These are phyloP conservation scores for Lepas anatifera DNA, from an alignment of 2,888 invertebrate species.

Conservation along the genomic window DNA sequence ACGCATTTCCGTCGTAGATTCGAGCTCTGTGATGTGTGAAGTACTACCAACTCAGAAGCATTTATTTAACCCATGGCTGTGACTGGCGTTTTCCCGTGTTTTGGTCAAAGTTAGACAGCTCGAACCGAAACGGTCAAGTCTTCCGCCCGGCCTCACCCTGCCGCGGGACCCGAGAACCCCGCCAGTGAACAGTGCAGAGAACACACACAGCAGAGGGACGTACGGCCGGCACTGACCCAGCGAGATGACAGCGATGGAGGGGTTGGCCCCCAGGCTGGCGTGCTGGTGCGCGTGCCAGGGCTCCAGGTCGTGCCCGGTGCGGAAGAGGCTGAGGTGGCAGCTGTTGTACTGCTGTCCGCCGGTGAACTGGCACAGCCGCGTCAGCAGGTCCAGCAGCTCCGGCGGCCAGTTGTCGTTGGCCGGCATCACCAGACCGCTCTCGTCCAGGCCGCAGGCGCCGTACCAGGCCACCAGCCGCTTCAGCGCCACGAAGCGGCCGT, in stretches of 20 bases:
- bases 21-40: no score
- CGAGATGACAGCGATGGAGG: constrained; percentile 33
- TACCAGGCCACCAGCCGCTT: constrained; percentile 36
- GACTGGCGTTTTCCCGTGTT: no score
- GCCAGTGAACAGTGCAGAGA: no score
- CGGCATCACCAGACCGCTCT: constrained; percentile 32
- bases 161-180: no score
- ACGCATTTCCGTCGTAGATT: no score
- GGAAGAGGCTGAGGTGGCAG: constrained; percentile 37
- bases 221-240: constrained; percentile 34
- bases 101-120: no score
- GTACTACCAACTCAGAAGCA: no score
- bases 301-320: constrained; percentile 33
- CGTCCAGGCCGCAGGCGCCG: constrained; percentile 37
- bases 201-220: no score
- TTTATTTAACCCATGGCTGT: no score
- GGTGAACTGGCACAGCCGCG: constrained; percentile 29
- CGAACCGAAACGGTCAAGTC: no score
- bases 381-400: constrained; percentile 29
- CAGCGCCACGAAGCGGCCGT: constrained; percentile 20
- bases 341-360: constrained; percentile 38
- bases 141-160: no score
- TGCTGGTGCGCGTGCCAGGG: constrained; percentile 20
- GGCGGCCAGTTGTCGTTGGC: constrained; percentile 29
- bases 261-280: constrained; percentile 27